These are phyloP conservation scores for Stomatorhinus walkeri DNA, from an alignment of 2,797 vertebrate genomes.

Conservation along the genomic window DNA sequence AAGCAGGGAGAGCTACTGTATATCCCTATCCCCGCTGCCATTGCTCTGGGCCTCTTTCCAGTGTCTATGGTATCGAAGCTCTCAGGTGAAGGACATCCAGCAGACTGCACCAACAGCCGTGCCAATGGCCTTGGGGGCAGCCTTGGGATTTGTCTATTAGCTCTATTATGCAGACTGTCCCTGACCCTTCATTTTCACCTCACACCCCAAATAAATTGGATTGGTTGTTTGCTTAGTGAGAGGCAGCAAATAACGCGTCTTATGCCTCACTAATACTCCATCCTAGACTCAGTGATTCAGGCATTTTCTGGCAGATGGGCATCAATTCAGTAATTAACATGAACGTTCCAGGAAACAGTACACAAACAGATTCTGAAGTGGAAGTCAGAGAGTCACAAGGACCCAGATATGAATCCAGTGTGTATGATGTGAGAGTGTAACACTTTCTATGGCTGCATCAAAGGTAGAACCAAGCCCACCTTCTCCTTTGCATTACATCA, in stretches of 20 bases:
- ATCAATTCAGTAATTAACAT: constrained; percentile 63
- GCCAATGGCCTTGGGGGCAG: constrained; percentile 16
- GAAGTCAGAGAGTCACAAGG: constrained; percentile 41
- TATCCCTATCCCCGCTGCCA: constrained; percentile 21
- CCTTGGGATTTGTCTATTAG: not conserved
- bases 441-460: constrained; percentile 10
- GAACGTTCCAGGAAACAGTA: constrained; percentile 60
- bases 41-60: constrained; percentile 33
- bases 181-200: constrained; percentile 29
- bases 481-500: not conserved
- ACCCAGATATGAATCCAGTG: constrained; percentile 15
- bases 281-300: constrained; percentile 20
- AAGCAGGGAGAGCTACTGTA: constrained; percentile 27
- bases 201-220: constrained; percentile 16
- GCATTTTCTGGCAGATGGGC: constrained; percentile 47
- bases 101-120: constrained; percentile 6
- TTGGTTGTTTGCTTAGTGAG: constrained; percentile 21
- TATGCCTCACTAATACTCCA: constrained; percentile 43
- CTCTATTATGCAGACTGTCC: constrained; percentile 19
- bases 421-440: constrained; percentile 28
- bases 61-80: constrained; percentile 9
- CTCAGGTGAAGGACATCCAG: constrained; percentile 9
- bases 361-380: constrained; percentile 60
- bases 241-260: constrained; percentile 53
- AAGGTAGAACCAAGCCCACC: not conserved